Base-by-base conservation (phyloP, 1,140 invertebrate species). In the Frieseomelitta varia region DNA sequence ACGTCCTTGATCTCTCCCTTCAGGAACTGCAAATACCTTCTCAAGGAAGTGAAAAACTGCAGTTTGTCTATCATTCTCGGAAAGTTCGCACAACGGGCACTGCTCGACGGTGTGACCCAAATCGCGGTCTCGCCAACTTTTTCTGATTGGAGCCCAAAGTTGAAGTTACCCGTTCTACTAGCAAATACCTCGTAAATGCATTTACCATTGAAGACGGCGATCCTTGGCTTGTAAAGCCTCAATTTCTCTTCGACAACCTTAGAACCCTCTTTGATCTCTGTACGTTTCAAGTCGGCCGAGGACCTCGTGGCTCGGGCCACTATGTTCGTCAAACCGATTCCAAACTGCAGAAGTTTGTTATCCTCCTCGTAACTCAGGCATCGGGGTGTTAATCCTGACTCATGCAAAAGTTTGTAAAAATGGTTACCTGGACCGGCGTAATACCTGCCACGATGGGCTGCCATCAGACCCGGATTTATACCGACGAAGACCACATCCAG, bases 371-470 rank as follows among this genome's bases (percentile, higher is more conserved):
- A 93, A 56, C 73, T 93, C 6, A 95, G 34, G 47, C 82, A 86
- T 78, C 61, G 67, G 14, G 94, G 91, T 10, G 92, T 84, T 30
- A 95, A 82, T 17, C 85, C 90, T 10, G 94, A 94, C 12, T 90
- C 90, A 39, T 93, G 91, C 0, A 95, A 75, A 21, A 95, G 88
- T 89, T 94, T 95, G 61, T 95, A 95, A 85, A 95, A 95, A 83
- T 95, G 94, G 91, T 95, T 95, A 14, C 94, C 94, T 11, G 93
- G 94, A 19, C 94, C 94, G 12, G 94, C 94, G 55, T 95, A 95
- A 88, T 95, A 95, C 77, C 93, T 92, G 30, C 93, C 93, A 77
- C 93, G 91, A 79, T 94, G 88, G 0, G 94, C 94, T 53, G 94
- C 92, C 90, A 91, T 94, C 47, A 95, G 81, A 78, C 94, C 93